Conservation (phyloP, 1,140 invertebrate species). For the Bombyx mandarina region DNA sequence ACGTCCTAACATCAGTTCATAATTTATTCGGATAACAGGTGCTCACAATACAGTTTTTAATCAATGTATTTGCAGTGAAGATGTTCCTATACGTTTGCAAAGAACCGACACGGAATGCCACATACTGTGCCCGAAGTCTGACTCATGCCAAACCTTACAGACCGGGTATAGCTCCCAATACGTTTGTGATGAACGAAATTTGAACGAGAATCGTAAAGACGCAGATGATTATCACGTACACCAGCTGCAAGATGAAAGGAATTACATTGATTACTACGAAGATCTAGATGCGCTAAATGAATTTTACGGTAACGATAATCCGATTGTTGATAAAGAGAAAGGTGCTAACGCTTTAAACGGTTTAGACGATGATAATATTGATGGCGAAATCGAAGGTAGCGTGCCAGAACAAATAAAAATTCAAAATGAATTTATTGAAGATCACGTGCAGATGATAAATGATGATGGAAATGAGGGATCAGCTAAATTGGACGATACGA, state of each 20-base stretch:
- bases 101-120: constrained; percentile 31
- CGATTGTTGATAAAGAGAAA: not conserved
- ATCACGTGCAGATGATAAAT: no score
- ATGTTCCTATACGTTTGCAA: constrained; percentile 41
- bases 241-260: constrained; percentile 19
- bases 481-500: constrained; percentile 10
- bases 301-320: not conserved
- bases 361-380: no score
- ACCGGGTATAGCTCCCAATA: constrained; percentile 7
- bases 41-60: not conserved
- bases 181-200: constrained; percentile 11
- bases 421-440: no score
- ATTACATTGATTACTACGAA: constrained; percentile 12
- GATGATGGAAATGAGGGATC: no score
- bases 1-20: no score
- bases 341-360: not conserved
- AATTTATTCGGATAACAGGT: not conserved
- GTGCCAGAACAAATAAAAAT: no score
- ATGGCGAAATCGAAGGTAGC: no score
- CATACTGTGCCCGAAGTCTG: constrained; percentile 33
- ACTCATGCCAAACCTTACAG: constrained; percentile 23
- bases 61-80: constrained; percentile 38
- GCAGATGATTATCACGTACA: constrained; percentile 10
- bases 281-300: constrained; percentile 1
- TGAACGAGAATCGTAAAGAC: constrained; percentile 8